Evolutionary conservation across 1,140 invertebrate genomes (phyloP).

Genomic region (Psilanteris sp.): DNA sequence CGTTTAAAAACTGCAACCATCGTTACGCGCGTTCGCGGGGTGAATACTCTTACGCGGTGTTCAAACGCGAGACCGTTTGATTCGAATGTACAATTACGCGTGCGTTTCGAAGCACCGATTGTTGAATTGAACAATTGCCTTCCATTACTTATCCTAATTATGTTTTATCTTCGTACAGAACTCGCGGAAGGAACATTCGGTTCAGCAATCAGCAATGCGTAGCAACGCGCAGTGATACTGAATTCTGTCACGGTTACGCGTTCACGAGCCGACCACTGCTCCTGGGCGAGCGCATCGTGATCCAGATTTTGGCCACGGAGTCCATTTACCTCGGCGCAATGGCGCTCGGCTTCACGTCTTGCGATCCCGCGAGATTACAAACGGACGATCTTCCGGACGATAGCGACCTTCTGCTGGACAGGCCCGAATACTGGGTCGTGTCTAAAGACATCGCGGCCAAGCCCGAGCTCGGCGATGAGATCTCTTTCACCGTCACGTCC

Average conservation of each 20-base stretch:
- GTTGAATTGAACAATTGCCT: no score
- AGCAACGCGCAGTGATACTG: conserved; percentile 89
- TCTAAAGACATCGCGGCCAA: conserved; percentile 93
- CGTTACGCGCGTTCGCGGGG: no score
- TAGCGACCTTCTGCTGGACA: conserved; percentile 93
- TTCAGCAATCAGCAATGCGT: conserved; percentile 89
- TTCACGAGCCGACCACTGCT: conserved; percentile 92
- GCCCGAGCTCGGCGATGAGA: conserved; percentile 91
- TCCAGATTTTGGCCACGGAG: conserved; percentile 92
- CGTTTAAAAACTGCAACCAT: no score
- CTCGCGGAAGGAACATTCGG: conserved; percentile 91
- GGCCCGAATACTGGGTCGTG: conserved; percentile 98
- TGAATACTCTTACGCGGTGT: no score
- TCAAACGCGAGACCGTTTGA: no score
- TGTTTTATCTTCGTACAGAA: conserved; percentile 76
- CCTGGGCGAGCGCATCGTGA: conserved; percentile 91
- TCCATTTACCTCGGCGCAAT: conserved; percentile 92
- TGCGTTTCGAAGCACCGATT: no score
- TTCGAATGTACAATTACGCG: no score
- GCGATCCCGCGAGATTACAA: conserved; percentile 89
- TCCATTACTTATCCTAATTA: background rate
- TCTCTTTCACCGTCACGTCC: conserved; percentile 91
- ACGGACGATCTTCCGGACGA: conserved; percentile 93
- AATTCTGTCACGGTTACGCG: conserved; percentile 97
- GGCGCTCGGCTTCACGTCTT: conserved; percentile 95